Evolutionary conservation across 2,113 vertebrate species (phyloP).

Genomic region (Emydura subglobosa): DNA sequence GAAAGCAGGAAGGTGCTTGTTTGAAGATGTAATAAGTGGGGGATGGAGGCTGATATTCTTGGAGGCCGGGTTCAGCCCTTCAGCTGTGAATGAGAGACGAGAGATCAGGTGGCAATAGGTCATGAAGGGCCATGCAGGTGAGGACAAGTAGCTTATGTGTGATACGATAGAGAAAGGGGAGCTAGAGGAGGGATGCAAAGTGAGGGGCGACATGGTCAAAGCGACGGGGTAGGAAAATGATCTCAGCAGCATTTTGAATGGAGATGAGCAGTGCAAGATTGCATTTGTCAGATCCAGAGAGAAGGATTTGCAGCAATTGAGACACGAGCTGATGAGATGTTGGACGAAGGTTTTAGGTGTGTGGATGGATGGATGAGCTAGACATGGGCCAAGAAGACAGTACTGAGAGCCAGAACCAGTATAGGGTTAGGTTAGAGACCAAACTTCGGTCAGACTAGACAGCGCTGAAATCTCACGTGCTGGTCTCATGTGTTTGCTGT

Average conservation of each 20-base stretch:
- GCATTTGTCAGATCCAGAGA: background rate
- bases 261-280: background rate
- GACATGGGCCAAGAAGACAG: background rate
- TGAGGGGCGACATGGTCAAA: background rate
- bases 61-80: background rate
- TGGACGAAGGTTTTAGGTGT: background rate
- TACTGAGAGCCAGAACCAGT: accelerated
- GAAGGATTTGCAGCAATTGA: background rate
- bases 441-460: background rate
- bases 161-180: background rate
- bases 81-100: too few relatives aligned
- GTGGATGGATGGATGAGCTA: background rate
- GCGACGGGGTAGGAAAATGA: background rate
- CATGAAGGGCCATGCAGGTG: background rate
- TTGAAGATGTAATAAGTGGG: background rate
- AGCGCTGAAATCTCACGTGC: background rate
- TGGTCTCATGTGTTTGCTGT: background rate
- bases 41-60: background rate
- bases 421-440: accelerated
- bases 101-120: background rate
- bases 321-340: background rate
- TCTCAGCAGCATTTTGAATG: background rate
- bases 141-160: background rate
- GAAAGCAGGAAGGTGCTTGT: background rate
- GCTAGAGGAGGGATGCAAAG: background rate